Evolutionary conservation across 2,113 vertebrate species (phyloP).

Genomic region (Chrysemys picta): DNA sequence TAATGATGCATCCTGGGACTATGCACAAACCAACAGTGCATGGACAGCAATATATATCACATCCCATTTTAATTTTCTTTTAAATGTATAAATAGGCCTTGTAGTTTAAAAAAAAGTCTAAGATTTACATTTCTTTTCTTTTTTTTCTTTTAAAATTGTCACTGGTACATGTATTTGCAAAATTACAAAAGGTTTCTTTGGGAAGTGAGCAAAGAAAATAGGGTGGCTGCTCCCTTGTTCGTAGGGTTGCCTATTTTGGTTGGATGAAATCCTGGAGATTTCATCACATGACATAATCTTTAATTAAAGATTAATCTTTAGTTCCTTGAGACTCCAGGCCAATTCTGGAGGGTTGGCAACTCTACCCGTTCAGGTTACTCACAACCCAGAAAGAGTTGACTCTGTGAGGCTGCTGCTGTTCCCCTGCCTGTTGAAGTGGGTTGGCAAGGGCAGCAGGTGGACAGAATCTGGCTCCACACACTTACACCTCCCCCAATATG

Average conservation of each 20-base stretch:
- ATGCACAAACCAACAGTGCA: neutral
- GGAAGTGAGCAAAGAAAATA: neutral
- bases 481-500: neutral
- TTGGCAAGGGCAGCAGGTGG: neutral
- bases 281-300: too few species aligned
- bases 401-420: neutral
- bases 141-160: neutral
- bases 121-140: neutral
- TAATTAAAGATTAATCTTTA: too few species aligned
- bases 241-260: too few species aligned
- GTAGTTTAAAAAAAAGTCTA: neutral
- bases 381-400: neutral
- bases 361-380: neutral
- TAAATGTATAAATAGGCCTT: neutral
- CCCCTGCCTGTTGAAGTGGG: neutral
- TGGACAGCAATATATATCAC: neutral
- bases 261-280: too few species aligned
- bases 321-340: too few species aligned
- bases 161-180: neutral
- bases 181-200: fast-evolving
- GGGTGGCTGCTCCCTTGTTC: neutral
- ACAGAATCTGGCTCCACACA: neutral
- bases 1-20: constrained; percentile 33
- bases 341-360: too few species aligned
- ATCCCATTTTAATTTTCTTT: neutral